Evolutionary conservation across 2,888 invertebrate genomes (phyloP).

Genomic region (Pammene fasciana): DNA sequence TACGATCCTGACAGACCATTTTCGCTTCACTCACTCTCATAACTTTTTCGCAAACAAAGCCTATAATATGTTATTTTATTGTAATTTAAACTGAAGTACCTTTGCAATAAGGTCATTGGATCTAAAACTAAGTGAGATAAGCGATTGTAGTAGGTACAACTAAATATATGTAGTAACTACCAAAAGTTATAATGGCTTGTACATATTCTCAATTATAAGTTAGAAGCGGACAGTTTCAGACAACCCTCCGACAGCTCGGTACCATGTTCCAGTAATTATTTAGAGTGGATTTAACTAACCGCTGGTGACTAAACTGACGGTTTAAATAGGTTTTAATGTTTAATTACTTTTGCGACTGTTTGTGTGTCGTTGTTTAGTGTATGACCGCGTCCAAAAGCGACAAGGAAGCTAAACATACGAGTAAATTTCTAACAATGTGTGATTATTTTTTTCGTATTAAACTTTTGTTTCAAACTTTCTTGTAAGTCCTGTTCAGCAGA

Average conservation of each 20-base stretch:
- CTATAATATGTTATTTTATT: too few relatives aligned
- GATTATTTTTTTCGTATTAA: not conserved
- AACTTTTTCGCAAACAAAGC: too few relatives aligned
- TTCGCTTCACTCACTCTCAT: too few relatives aligned
- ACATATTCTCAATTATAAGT: conserved; percentile 36
- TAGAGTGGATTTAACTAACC: conserved; percentile 1
- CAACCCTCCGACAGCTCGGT: not conserved
- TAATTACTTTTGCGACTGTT: conserved; percentile 2
- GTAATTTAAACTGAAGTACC: too few relatives aligned
- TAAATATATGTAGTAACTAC: not conserved
- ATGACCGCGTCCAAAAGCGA: not conserved
- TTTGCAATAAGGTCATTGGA: not conserved
- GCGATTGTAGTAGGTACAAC: not conserved
- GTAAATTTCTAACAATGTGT: not conserved
- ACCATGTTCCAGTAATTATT: conserved; percentile 21
- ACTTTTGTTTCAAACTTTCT: too few relatives aligned
- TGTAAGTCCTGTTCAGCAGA: too few relatives aligned
- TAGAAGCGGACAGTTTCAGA: conserved; percentile 15
- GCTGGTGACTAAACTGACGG: not conserved
- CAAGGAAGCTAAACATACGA: not conserved
- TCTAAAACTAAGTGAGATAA: not conserved
- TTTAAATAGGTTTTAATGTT: conserved; percentile 6
- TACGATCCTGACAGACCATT: too few relatives aligned
- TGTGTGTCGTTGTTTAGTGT: not conserved
- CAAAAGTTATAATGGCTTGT: conserved; percentile 27